Evolutionary conservation across 2,888 invertebrate species (phyloP).

Genomic region (Drosophila neotestacea): DNA sequence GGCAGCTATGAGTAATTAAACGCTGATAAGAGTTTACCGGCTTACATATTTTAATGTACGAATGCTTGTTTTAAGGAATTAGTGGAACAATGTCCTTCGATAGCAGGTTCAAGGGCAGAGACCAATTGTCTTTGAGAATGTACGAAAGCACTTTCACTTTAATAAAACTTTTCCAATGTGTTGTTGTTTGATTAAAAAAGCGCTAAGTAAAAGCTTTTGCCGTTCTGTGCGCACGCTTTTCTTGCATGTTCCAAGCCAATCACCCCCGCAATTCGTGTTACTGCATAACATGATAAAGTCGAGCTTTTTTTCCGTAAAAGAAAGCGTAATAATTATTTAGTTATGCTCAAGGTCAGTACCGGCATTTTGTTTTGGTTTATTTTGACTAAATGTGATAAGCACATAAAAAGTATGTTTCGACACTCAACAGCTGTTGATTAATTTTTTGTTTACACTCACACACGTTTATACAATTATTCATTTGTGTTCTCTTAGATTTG

Average conservation of each 20-base stretch:
- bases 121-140: slow-evolving; percentile 26
- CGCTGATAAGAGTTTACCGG: slow-evolving; percentile 28
- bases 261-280: slow-evolving; percentile 40
- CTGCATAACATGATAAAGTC: slow-evolving; percentile 23
- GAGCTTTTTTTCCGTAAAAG: not conserved
- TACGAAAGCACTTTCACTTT: slow-evolving; percentile 44
- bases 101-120: slow-evolving; percentile 58
- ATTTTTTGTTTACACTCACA: slow-evolving; percentile 59
- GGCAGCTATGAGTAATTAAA: slow-evolving; percentile 29
- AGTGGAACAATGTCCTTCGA: slow-evolving; percentile 53
- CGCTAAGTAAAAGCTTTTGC: slow-evolving; percentile 47
- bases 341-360: slow-evolving; percentile 46
- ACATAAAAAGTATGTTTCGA: not conserved
- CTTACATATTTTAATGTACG: not conserved
- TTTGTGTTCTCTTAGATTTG: not conserved
- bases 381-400: slow-evolving; percentile 41
- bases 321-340: slow-evolving; percentile 21
- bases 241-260: slow-evolving; percentile 44
- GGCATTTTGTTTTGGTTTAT: slow-evolving; percentile 8
- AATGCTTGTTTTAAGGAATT: not conserved
- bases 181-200: slow-evolving; percentile 34
- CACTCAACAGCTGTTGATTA: slow-evolving; percentile 64
- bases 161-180: slow-evolving; percentile 28
- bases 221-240: slow-evolving; percentile 34
- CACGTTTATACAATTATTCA: not conserved